Evolutionary conservation across 2,888 invertebrate species (phyloP).

Genomic region (Hirtodrosophila cameraria): DNA sequence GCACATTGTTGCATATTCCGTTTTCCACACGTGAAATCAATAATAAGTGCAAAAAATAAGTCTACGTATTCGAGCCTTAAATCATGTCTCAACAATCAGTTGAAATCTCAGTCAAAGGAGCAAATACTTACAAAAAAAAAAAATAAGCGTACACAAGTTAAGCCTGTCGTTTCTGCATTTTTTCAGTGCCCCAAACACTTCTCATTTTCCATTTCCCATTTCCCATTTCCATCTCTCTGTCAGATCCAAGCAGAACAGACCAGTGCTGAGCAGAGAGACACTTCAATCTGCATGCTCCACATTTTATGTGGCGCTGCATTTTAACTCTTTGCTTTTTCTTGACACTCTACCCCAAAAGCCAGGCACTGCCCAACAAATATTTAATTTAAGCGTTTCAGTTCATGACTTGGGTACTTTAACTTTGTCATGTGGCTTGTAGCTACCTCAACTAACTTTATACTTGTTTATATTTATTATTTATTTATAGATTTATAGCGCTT

Average conservation of each 20-base stretch:
- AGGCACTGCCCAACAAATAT: constrained; percentile 56
- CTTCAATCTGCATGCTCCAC: constrained; percentile 76
- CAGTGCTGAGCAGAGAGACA: constrained; percentile 42
- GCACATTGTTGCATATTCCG: constrained; percentile 66
- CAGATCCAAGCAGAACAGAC: constrained; percentile 10
- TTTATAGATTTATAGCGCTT: too few relatives aligned
- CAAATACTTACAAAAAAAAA: constrained; percentile 18
- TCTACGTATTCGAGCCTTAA: constrained; percentile 7
- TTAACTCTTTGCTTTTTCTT: constrained; percentile 50
- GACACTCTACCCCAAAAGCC: constrained; percentile 32
- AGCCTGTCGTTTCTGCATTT: constrained; percentile 13
- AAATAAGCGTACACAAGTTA: constrained; percentile 10
- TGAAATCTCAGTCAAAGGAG: constrained; percentile 6
- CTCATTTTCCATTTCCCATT: neutral
- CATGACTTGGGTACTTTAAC: constrained; percentile 15
- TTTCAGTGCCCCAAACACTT: constrained; percentile 9
- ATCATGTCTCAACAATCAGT: neutral
- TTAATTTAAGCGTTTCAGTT: constrained; percentile 58
- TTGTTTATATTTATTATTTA: too few relatives aligned
- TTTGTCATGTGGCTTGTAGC: constrained; percentile 13
- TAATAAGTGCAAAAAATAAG: constrained; percentile 14
- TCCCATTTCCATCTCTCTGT: constrained; percentile 2
- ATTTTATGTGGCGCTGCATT: constrained; percentile 69
- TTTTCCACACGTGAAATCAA: constrained; percentile 40
- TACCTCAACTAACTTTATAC: too few relatives aligned